Evolutionary conservation across 2,888 invertebrate species (phyloP).

Genomic region (Tenodera sinensis): DNA sequence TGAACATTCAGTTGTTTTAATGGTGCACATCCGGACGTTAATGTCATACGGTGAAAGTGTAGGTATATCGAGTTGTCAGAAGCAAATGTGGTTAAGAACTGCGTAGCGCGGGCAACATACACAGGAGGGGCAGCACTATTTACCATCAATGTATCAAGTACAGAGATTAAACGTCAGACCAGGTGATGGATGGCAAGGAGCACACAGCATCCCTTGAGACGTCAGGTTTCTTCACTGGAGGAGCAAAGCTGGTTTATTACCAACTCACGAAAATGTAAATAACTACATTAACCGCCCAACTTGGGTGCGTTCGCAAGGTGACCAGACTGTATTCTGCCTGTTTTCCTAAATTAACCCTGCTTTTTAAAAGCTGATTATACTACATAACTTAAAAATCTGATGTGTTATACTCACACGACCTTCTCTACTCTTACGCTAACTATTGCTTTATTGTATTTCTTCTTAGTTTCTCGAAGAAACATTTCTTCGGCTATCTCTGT

Average conservation of each 20-base stretch:
- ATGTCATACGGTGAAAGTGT: not conserved
- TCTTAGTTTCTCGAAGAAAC: too few relatives aligned
- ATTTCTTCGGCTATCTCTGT: too few relatives aligned
- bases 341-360: too few relatives aligned
- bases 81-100: not conserved
- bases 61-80: not conserved
- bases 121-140: not conserved
- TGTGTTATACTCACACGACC: too few relatives aligned
- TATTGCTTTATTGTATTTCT: too few relatives aligned
- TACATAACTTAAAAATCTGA: too few relatives aligned
- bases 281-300: not conserved
- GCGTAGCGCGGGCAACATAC: too few relatives aligned
- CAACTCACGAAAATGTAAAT: not conserved
- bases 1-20: too few relatives aligned
- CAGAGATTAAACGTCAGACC: not conserved
- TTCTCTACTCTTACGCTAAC: too few relatives aligned
- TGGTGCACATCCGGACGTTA: not conserved
- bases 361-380: too few relatives aligned
- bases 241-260: not conserved
- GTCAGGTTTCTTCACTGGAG: not conserved
- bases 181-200: not conserved
- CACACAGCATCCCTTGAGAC: not conserved
- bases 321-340: not conserved
- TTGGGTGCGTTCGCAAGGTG: not conserved
- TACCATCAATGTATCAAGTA: not conserved